Evolutionary conservation across 2,113 vertebrate species (phyloP), one percentile per base, ranked within the genome.

Genomic region (Paraplagusia blochii): DNA sequence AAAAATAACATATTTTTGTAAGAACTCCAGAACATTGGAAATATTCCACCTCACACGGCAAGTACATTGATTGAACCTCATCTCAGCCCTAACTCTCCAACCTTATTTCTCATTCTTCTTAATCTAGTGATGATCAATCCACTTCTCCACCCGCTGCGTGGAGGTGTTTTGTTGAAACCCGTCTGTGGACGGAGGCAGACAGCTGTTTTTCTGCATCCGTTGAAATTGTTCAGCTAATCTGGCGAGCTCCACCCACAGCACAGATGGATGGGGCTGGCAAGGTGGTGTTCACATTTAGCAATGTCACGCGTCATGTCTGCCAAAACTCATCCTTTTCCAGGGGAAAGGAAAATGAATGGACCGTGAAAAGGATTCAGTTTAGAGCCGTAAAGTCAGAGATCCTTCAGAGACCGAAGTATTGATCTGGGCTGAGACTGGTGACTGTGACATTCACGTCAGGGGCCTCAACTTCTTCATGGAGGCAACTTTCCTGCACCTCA

Each of bases 141-240:
- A 33, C 45, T 42, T 50, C 53, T 38, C 44, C 42, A 12, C 1
- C 52, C 43, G 42, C 14, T 56, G 36, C 15, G 11, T 77, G 83
- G 90, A 90, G 85, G 85, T 92, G 89, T 76, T 84, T 83, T 74
- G 82, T 81, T 60, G 85, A 87, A 79, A 88, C 79, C 66, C 58
- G 63, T 63, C 47, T n/a, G 44, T 39, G 39, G 56, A 62, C 58
- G 71, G 65, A 51, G 54, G 46, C 22, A 76, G 77, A 89, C 91
- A 93, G 90, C 87, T 93, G 92, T 81, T 87, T 39, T 39, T 40
- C 13, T 77, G 63, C 54, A 72, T 79, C 72, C 66, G 67, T 73
- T 82, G 64, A 63, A 62, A 76, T 85, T 77, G 86, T 72, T 72
- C 76, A 80, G 72, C 62, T 85, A 85, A 77, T 83, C 87, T 88